Conservation (phyloP, 2,113 vertebrate species). For the Hepsetus odoe region DNA sequence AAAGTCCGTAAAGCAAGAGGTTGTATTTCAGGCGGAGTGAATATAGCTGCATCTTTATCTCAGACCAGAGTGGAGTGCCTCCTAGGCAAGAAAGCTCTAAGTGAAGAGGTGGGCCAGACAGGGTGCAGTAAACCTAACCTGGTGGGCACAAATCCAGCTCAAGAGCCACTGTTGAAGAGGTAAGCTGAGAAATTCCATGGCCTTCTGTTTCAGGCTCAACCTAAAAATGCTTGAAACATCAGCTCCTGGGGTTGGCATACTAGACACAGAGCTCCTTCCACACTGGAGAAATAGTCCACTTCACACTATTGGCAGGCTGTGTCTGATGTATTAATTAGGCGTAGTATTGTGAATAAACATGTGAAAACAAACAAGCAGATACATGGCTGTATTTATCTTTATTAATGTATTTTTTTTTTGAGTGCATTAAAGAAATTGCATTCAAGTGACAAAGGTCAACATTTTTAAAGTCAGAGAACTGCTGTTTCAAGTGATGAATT, state of each 20-base stretch:
- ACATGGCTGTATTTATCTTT: not conserved
- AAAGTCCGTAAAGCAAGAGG: conserved; percentile 32
- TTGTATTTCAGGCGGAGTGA: conserved; percentile 37
- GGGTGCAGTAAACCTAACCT: conserved; percentile 70
- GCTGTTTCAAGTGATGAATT: too few species aligned
- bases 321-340: not conserved
- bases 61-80: conserved; percentile 10
- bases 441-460: not conserved
- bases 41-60: conserved; percentile 12
- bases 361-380: not conserved
- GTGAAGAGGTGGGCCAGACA: conserved; percentile 61
- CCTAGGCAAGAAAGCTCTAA: conserved; percentile 11
- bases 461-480: not conserved
- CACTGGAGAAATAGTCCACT: conserved; percentile 11
- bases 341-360: not conserved
- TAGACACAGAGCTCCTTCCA: conserved; percentile 45
- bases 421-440: not conserved
- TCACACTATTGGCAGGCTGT: not conserved
- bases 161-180: conserved; percentile 70
- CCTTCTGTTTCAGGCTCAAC: conserved; percentile 73
- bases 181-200: conserved; percentile 80
- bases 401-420: not conserved
- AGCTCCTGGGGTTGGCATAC: conserved; percentile 59
- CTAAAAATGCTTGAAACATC: conserved; percentile 77
- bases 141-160: conserved; percentile 67